Base-by-base conservation (phyloP, 2,113 vertebrate genomes). In the Hypocryptadius cinnamomeus region DNA sequence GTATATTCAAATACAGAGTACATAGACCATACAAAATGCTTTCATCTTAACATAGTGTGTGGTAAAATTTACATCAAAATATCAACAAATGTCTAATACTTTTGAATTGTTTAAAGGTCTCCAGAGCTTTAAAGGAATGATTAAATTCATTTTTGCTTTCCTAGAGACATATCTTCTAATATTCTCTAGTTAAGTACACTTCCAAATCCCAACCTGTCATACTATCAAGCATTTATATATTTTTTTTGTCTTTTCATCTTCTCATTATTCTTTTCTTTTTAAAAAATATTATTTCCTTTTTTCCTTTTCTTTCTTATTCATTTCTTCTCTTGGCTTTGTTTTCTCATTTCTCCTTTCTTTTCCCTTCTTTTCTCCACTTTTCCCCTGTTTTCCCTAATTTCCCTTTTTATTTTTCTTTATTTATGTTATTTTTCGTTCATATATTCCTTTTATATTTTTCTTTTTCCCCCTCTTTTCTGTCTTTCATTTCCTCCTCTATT, bases 381-480 rank as follows among this genome's bases (percentile, higher is more conserved):
- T 0, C 6, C 5, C 10, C 3, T 25, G 4, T 25, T 12, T 21
- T 3, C 18, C 15, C 10, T 19, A 5, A 30, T 10, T 4, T 11
- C 30, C 11, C 19, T 54, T 54, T 30, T 33, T 33, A 1, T 3
- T 8, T 21, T 11, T 30, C 10, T 7, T 7, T 8, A 22, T 56
- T 18, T 6, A 3, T 21, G 5, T 3, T 14, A 2, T 13, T 19
- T 31, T 21, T 15, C 6, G 17, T 13, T 5, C 7, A 9, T 13
- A 3, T n/a, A 39, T 16, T 54, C 11, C 31, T 9, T 54, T 54
- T 10, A 1, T 3, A 16, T 21, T 13, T 19, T 2, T 28, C 3
- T 15, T 5, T 20, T 9, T 7, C 0, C 1, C 30, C 11, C 8
- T 8, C 20, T 18, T 15, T 3, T 19, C 3, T 11, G 2, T 25